A percentile compares a stretch with the other conserved stretches of the same genome.
Evolutionary conservation across 2,113 vertebrate genomes (phyloP).

Genomic region (Callipepla californica): DNA sequence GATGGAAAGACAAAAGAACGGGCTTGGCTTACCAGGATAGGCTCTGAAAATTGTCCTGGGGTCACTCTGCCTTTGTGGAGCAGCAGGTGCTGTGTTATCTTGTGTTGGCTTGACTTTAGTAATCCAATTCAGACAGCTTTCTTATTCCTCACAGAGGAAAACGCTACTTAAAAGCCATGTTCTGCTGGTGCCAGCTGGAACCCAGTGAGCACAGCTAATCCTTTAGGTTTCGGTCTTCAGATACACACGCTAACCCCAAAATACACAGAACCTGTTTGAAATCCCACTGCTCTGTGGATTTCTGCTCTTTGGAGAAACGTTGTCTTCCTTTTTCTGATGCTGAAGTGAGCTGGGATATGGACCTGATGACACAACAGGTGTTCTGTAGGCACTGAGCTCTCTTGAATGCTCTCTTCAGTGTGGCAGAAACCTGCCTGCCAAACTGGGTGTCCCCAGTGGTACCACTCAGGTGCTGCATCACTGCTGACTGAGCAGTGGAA

Average conservation of each 20-base stretch:
- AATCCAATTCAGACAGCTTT: neutral
- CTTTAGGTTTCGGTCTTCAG: neutral
- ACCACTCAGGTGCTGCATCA: neutral
- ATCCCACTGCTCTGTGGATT: neutral
- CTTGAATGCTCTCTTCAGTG: neutral
- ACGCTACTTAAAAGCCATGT: neutral
- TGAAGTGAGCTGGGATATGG: neutral
- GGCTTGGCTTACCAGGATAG: neutral
- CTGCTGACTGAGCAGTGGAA: neutral
- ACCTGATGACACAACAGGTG: neutral
- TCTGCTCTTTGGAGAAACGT: neutral
- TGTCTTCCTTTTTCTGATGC: neutral
- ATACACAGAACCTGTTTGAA: neutral
- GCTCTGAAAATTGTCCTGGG: neutral
- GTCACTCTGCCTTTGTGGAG: neutral
- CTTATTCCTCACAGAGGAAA: neutral
- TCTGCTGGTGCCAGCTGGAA: slow-evolving; percentile 35
- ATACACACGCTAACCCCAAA: neutral
- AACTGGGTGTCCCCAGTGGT: neutral
- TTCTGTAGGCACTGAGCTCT: neutral
- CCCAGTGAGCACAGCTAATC: neutral
- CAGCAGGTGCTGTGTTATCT: slow-evolving; percentile 18
- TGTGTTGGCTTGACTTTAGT: slow-evolving; percentile 8
- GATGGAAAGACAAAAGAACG: neutral
- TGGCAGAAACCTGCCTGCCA: neutral